A percentile compares a stretch with the other conserved stretches of the same genome.
These are phyloP conservation scores for Cydia pomonella DNA, from an alignment of 1,140 invertebrate genomes.

Conservation along the genomic window DNA sequence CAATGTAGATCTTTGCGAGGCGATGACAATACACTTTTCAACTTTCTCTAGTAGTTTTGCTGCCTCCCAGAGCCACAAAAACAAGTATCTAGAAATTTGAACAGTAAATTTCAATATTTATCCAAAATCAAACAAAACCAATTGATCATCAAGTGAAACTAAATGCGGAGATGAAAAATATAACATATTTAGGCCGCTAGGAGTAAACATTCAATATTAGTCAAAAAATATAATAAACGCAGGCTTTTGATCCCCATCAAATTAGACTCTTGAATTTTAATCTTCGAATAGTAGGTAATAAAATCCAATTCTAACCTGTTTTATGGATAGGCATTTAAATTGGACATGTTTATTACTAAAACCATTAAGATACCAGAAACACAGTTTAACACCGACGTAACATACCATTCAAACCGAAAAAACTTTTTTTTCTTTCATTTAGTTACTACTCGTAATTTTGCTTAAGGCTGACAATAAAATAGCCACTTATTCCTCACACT, in stretches of 20 bases:
- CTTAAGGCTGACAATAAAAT: background rate
- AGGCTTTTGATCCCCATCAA: too few species aligned
- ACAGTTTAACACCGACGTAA: background rate
- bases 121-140: too few species aligned
- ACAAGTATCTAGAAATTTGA: too few species aligned
- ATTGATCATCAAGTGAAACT: too few species aligned
- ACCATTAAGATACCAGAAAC: background rate
- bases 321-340: slow-evolving; percentile 1
- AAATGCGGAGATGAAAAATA: too few species aligned
- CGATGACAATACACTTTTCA: background rate
- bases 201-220: too few species aligned
- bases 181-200: too few species aligned
- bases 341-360: slow-evolving; percentile 3
- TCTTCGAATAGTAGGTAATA: too few species aligned
- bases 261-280: too few species aligned
- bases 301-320: too few species aligned
- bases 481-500: slow-evolving; percentile 14
- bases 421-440: background rate
- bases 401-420: background rate
- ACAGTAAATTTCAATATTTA: too few species aligned
- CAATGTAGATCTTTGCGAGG: background rate
- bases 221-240: too few species aligned
- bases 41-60: background rate
- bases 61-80: background rate
- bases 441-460: background rate